Evolutionary conservation across 2,888 invertebrate genomes (phyloP).

Genomic region (Empis stercorea): DNA sequence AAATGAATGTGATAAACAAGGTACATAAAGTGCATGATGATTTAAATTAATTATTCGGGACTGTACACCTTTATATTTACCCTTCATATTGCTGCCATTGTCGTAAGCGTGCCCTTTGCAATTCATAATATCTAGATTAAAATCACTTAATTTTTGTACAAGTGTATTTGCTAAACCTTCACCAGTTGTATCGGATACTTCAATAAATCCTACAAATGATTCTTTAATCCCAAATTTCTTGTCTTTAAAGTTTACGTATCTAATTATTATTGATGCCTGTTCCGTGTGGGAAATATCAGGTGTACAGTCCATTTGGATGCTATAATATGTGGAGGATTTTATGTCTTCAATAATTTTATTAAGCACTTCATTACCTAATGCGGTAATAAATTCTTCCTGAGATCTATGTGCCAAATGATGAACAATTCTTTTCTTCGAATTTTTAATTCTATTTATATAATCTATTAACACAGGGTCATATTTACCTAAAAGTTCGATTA

Average conservation of each 20-base stretch:
- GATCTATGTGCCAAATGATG: background rate
- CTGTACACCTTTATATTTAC: background rate
- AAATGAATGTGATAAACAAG: too few relatives aligned
- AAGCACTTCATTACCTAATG: background rate
- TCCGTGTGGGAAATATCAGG: background rate
- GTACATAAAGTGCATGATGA: background rate
- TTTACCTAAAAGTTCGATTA: background rate
- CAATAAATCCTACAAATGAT: background rate
- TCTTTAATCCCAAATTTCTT: background rate
- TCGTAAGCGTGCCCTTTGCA: background rate
- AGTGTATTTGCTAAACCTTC: background rate
- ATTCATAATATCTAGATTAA: background rate
- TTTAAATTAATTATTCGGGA: background rate
- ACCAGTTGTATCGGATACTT: background rate
- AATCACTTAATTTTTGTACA: background rate
- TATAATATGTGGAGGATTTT: background rate
- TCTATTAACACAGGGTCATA: background rate
- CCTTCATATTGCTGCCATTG: background rate
- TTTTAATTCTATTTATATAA: background rate
- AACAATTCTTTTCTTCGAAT: background rate
- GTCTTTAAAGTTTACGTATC: background rate
- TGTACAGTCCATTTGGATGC: background rate
- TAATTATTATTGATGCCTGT: background rate
- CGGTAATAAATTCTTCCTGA: background rate
- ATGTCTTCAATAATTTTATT: background rate